Evolutionary conservation across 2,888 invertebrate species (phyloP), one percentile per base, ranked within the genome.

Genomic region (Papilio elwesi): DNA sequence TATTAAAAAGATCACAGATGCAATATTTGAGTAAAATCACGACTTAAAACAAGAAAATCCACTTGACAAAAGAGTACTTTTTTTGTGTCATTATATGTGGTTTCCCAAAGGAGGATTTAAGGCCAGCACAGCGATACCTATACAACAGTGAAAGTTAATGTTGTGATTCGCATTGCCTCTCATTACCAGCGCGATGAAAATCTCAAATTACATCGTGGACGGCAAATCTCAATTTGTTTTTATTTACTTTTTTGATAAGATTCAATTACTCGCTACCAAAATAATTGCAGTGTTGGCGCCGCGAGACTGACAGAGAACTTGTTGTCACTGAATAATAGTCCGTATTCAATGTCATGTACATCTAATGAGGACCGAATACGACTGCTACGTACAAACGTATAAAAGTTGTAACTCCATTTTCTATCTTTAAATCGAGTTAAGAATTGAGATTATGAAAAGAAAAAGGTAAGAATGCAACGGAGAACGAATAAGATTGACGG

Each of bases 111-210:
- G 84, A 65, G 88, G 85, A 85, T 91, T 91, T 90, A 88, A 92
- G 90, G 90, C 89, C 90, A 90, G 77, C 83, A 77, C 80, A 79
- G 80, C 83, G 77, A 79, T 80, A 83, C 79, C 78, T 80, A 82
- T 82, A 83, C 79, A 85, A 76, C 81, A 92, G 92, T 91, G 93
- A 93, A 93, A 93, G 93, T 92, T 87, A 87, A 89, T 83, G 80
- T 87, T 87, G 83, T 83, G 85, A 88, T 89, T 90, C 85, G 87
- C 85, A 87, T 84, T 87, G 87, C 81, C 82, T 80, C 88, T 90
- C 90, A 91, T 90, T 90, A 90, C 85, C 85, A 84, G 77, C 78
- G 83, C 87, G 88, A 91, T 90, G 91, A 90, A 90, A 90, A 91
- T 90, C 87, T 89, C 84, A 91, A 91, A 92, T 92, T 90, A 87